Evolutionary conservation across 1,140 invertebrate genomes (phyloP), one percentile per base, ranked within the genome.

Genomic region (Camponotus pennsylvanicus): DNA sequence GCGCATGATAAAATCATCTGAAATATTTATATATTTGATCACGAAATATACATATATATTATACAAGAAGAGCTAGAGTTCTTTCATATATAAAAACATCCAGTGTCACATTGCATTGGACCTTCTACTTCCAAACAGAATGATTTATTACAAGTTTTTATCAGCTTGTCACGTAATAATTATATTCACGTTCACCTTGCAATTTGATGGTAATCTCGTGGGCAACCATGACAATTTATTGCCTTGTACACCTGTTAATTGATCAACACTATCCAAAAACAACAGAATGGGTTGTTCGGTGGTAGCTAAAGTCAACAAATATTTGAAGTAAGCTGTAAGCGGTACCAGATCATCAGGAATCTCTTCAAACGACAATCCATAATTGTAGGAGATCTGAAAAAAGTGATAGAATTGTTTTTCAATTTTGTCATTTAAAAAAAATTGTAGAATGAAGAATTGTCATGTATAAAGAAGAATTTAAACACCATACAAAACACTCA

Each of bases 161-260:
- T 52, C 13, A 18, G 13, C 13, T 18, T 0, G 21, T 55, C 34
- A 40, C 18, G 9, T 40, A 21, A 55, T 71, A n/a, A 59, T 18
- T 37, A 18, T 27, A 40, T 84, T 57, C 52, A 9, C 6, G 89
- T 82, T 95, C 93, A 99, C 97, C 96, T 99, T 99, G 91, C 98
- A 99, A 95, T 99, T 96, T 0, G 96, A 95, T 0, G 99, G 99
- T 32, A 99, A 95, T 83, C 97, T 96, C 0, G 98, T 98, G 0
- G 99, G 99, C 91, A 99, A 95, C 99, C 99, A 99, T 0, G 99
- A 98, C 55, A 99, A 97, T 94, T 99, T 99, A 93, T 99, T 99
- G 52, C 98, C 98, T 89, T 98, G 98, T 0, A 98, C 97, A 7
- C 98, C 98, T n/a, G 98, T 99, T 32, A 99, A 95, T 94, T 99